Evolutionary conservation across 2,888 invertebrate genomes (phyloP), one percentile per base, ranked within the genome.

Genomic region (Drosophila parthenogenetica): DNA sequence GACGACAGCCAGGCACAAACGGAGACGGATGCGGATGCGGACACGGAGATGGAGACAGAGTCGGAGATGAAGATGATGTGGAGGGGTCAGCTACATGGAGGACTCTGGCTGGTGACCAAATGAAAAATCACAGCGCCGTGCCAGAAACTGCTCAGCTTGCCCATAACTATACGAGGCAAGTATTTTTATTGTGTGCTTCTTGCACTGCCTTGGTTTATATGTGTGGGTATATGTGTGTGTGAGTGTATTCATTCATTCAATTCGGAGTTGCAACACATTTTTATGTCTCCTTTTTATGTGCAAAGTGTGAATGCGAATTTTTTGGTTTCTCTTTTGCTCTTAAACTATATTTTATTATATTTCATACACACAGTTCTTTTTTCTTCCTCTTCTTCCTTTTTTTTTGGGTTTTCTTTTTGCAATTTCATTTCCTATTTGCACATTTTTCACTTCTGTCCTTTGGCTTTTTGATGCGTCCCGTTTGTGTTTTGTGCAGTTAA

Each of bases 101-200:
- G 54, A 48, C 40, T 45, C 48, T 53, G 69, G 50, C 57, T 46
- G 76, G 59, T 71, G 75, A 61, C 68, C 63, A 87, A 87, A 87
- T 87, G 83, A 83, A 87, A 87, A 83, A 87, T 87, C 84, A 79
- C 83, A 81, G 78, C 79, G 74, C 87, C 81, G 77, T 87, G 79
- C 86, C 85, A 62, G 69, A 63, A 64, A 71, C 73, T 67, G 69
- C 69, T 72, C 69, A 49, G 76, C 72, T 69, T 81, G 73, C 65
- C 69, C 73, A 68, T 60, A 69, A 77, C 75, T 77, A 71, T 63
- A 58, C 68, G 51, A 69, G 61, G 53, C 63, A 62, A 73, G 68
- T 75, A 80, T 86, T 81, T 83, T 86, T 81, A 81, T 81, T 81
- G 83, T 86, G 69, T 64, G 59, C 55, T 54, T 29, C 45, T 53